A percentile compares a stretch with the other conserved stretches of the same genome.
These are phyloP conservation scores for Loriculus beryllinus DNA, from an alignment of 2,797 vertebrate species.

Conservation along the genomic window DNA sequence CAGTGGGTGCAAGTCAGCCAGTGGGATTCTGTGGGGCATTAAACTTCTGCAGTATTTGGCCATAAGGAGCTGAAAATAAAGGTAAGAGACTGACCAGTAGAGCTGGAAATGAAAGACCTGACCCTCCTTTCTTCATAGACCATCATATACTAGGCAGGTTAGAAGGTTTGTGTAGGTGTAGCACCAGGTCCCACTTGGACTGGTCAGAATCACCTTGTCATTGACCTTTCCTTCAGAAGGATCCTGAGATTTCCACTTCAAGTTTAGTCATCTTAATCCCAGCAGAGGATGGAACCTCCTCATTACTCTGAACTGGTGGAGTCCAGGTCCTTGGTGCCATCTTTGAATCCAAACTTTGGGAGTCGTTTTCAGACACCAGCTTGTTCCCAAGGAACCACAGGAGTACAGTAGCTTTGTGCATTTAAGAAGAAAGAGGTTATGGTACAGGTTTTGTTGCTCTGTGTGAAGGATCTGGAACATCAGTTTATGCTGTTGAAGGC, in stretches of 20 bases:
- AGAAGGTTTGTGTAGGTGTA: not conserved
- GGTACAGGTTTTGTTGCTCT: not conserved
- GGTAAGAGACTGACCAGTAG: not conserved
- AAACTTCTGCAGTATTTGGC: not conserved
- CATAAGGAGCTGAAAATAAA: not conserved
- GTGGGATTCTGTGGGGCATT: not conserved
- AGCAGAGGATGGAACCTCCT: not conserved
- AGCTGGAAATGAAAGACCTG: not conserved
- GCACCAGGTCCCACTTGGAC: not conserved
- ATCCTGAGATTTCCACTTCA: not conserved
- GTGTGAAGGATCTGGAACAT: not conserved
- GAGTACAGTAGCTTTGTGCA: not conserved
- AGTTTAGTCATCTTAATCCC: not conserved
- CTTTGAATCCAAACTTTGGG: not conserved
- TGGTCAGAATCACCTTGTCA: not conserved
- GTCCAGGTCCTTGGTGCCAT: not conserved
- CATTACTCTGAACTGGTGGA: not conserved
- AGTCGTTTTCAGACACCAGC: accelerated
- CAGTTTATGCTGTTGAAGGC: not conserved
- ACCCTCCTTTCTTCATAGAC: not conserved
- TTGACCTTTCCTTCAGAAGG: not conserved
- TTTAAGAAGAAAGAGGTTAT: not conserved
- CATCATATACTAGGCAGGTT: not conserved
- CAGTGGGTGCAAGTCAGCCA: not conserved
- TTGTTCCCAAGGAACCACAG: accelerated